Conservation (phyloP, 2,113 vertebrate genomes). For the Gobius niger region DNA sequence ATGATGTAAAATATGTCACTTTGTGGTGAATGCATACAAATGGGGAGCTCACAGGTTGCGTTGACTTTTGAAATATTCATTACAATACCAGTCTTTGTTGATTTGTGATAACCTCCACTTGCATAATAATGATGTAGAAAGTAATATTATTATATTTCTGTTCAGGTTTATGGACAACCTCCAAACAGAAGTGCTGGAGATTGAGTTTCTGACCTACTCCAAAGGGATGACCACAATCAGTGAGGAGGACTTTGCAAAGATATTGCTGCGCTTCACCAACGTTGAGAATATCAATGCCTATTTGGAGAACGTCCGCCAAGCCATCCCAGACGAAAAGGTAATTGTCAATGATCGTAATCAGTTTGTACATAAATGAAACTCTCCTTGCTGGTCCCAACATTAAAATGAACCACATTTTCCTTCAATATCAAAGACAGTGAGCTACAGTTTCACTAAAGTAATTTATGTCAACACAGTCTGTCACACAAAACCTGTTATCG, state of each 20-base stretch:
- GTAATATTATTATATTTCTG: neutral
- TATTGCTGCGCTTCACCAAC: constrained; percentile 94
- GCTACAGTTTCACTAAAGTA: constrained; percentile 1
- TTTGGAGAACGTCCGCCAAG: constrained; percentile 90
- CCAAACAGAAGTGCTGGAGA: constrained; percentile 96
- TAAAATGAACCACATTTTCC: neutral
- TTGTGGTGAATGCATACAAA: too few relatives aligned
- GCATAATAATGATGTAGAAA: too few relatives aligned
- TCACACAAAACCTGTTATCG: neutral
- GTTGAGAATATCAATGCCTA: constrained; percentile 95
- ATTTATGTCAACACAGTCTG: neutral
- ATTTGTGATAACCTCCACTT: too few relatives aligned
- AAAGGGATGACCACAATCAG: constrained; percentile 98
- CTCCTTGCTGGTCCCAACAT: neutral
- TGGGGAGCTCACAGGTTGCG: too few relatives aligned
- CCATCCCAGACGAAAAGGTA: constrained; percentile 96
- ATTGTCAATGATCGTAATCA: neutral
- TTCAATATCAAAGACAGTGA: neutral
- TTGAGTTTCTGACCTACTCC: constrained; percentile 97
- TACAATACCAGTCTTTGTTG: too few relatives aligned
- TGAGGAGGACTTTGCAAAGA: constrained; percentile 97
- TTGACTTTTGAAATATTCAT: too few relatives aligned
- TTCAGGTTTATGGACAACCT: constrained; percentile 98
- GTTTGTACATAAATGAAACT: neutral
- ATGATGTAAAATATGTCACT: too few relatives aligned